Evolutionary conservation across 2,888 invertebrate species (phyloP), one percentile per base, ranked within the genome.

Genomic region (Saturnia japonica): DNA sequence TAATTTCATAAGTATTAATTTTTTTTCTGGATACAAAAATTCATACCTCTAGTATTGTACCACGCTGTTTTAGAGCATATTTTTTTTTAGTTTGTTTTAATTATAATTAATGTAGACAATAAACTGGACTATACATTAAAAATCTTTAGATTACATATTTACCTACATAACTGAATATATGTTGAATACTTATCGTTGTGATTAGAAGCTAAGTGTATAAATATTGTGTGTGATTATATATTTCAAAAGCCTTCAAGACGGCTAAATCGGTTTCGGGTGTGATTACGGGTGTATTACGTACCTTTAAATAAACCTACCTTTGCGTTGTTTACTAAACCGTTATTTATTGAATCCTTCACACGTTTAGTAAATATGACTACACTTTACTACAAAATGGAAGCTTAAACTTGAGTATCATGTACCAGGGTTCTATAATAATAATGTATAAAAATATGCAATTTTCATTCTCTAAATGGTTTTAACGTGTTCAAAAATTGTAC

Each of bases 171-270:
- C 67, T 70, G 72, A 73, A 34, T 72, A 68, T 75, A 74, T 73
- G 72, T 72, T 73, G 9, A 74, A 70, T 76, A 71, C 51, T 67
- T 87, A 87, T 83, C 84, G 92, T 93, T 93, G 92, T 93, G 91
- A 92, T 89, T 93, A 93, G 91, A 74, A 74, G 87, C 88, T 93
- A 94, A 93, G 93, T 84, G 79, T 83, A 85, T 83, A 70, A 77
- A 84, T 88, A 87, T 81, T 77, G 75, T 85, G 81, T 60, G 12
- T 28, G 14, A 51, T 60, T 25, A 57, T 25, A 28, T 86, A 75
- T 74, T 82, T 79, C 82, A 94, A 93, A 90, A 91, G 93, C 93
- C 93, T 90, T 85, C 91, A 80, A 82, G 93, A 93, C 93, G 93
- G 93, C 92, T 88, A 85, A 68, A 84, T 87, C 87, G 88, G 85